Evolutionary conservation across 2,113 vertebrate genomes (phyloP), one percentile per base, ranked within the genome.

Genomic region (Muscicapa adusta): DNA sequence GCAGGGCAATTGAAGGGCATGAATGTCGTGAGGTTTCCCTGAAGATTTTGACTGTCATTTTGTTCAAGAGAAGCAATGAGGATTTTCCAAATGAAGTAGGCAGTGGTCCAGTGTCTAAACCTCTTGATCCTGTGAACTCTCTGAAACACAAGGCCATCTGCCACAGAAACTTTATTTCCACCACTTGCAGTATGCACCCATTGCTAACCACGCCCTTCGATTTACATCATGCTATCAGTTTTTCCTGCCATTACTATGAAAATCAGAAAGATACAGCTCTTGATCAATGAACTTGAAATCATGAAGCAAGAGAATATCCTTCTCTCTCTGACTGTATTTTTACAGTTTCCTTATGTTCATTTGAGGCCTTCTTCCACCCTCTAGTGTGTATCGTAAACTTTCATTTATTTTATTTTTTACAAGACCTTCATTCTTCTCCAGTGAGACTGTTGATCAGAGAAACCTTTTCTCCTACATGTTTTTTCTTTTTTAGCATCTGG

Each of bases 121-220:
- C 57, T 60, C 65, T 75, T 86, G 83, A 94, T 71, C 65, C 40
- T 57, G 24, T 76, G 72, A 94, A 91, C 38, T 25, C 53, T 47
- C 22, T 72, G 57, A 89, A 81, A 51, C 26, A 40, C 3, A 7
- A 77, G 11, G 29, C 78, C 72, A 94, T 83, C 79, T 93, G 60
- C 60, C 42, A 51, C 75, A 73, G 29, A 80, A 16, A 62, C 34
- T 84, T 72, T 47, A 6, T 61, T 88, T 65, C 75, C 8, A 42
- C 23, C 29, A 53, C 58, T 40, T 45, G 19, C 9, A 68, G 51
- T 28, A 68, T 13, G 19, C 10, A 45, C 18, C 13, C 40, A 29
- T 61, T 95, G 31, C 36, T 60, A 88, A 51, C 16, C 10, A 24
- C 26, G 14, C 5, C 23, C 33, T 93, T 80, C 57, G 57, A 85